phyloP scores from a whole-genome alignment of 2,888 invertebrate species.

The Pseudanteris insignis region DNA sequence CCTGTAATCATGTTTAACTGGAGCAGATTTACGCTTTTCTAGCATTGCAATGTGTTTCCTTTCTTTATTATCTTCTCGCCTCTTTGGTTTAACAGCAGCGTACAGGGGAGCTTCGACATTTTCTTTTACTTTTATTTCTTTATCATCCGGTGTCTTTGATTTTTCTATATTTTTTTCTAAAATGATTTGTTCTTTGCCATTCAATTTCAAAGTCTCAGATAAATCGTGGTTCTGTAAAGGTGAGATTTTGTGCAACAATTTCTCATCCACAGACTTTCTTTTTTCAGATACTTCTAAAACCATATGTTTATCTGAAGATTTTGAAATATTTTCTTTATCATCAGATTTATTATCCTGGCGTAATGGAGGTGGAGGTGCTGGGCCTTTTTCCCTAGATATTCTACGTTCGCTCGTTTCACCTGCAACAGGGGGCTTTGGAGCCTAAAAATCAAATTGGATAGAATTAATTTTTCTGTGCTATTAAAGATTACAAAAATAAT shows the following conservation, averaged over 20 bases:
- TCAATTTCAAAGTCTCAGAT: conserved; percentile 33
- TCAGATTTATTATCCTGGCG: conserved; percentile 56
- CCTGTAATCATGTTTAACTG: conserved; percentile 53
- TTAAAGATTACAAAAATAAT: no score
- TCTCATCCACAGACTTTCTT: conserved; percentile 44
- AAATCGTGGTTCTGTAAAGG: conserved; percentile 43
- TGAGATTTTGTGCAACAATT: conserved; percentile 29
- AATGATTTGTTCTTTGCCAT: conserved; percentile 47
- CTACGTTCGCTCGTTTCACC: conserved; percentile 68
- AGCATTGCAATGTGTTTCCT: conserved; percentile 51
- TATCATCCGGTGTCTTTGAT: conserved; percentile 22
- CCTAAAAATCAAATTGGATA: conserved; percentile 68
- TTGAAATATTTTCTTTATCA: conserved; percentile 51
- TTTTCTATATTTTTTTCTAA: conserved; percentile 13
- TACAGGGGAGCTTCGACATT: conserved; percentile 46
- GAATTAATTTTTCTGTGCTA: no score
- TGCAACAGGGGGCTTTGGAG: conserved; percentile 72
- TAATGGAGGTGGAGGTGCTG: conserved; percentile 75
- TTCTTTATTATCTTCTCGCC: conserved; percentile 47
- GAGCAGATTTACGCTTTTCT: conserved; percentile 62
- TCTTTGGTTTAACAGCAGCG: conserved; percentile 53
- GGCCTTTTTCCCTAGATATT: conserved; percentile 78
- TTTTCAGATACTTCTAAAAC: conserved; percentile 49
- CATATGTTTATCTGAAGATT: conserved; percentile 45
- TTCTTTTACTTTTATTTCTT: conserved; percentile 36